Evolutionary conservation across 2,888 invertebrate species (phyloP).

Genomic region (Eupithecia dodoneata): DNA sequence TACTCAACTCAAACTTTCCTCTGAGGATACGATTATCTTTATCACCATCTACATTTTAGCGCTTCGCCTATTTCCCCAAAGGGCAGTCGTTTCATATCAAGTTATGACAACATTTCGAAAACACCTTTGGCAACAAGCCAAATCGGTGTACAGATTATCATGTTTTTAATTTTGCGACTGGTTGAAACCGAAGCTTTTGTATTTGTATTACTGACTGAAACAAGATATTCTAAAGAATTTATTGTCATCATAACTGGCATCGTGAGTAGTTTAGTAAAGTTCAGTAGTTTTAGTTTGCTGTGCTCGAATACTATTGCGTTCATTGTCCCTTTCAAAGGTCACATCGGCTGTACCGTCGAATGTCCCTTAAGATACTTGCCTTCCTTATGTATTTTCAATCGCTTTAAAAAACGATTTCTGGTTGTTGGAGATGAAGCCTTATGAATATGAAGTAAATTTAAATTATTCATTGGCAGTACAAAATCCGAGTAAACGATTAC

Average conservation of each 20-base stretch:
- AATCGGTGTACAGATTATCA: conserved; percentile 39
- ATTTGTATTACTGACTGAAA: conserved; percentile 39
- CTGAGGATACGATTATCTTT: conserved; percentile 18
- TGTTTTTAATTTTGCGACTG: conserved; percentile 39
- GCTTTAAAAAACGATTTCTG: conserved; percentile 24
- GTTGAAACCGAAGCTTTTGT: conserved; percentile 31
- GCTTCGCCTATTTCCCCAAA: conserved; percentile 44
- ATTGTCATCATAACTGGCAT: conserved; percentile 59
- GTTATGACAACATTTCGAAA: conserved; percentile 42
- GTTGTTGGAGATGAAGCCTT: conserved; percentile 22
- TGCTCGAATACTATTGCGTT: conserved; percentile 66
- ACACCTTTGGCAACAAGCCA: conserved; percentile 45
- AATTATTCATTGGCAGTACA: conserved; percentile 12
- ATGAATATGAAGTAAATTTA: conserved; percentile 25
- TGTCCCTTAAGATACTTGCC: conserved; percentile 35
- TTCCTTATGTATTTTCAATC: conserved; percentile 32
- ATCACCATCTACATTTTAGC: conserved; percentile 38
- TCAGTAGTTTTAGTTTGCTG: conserved; percentile 67
- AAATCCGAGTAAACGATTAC: conserved; percentile 16
- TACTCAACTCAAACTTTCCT: conserved; percentile 7
- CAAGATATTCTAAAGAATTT: conserved; percentile 47
- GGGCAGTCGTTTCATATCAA: conserved; percentile 45
- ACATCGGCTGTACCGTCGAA: conserved; percentile 54
- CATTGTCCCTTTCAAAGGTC: conserved; percentile 74
- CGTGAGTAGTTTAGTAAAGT: conserved; percentile 72